Percentiles rank a stretch among this genome's conserved stretches.
These are phyloP conservation scores for Cariama cristata DNA, from an alignment of 2,113 vertebrate species.

Conservation along the genomic window DNA sequence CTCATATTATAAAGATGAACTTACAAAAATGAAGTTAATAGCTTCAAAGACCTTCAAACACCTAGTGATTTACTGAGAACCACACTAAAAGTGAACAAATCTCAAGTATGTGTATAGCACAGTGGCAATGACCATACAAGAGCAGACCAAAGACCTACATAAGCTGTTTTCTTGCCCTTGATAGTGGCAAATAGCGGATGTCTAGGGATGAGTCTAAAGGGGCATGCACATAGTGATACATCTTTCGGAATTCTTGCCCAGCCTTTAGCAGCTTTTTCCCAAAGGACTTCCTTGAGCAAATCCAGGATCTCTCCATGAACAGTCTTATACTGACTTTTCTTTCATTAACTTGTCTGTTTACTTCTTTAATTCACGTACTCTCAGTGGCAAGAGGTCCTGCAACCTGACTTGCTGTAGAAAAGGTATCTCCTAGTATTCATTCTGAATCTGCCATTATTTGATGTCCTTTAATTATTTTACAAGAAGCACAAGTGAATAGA, in stretches of 20 bases:
- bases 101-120: neutral
- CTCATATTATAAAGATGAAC: neutral
- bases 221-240: neutral
- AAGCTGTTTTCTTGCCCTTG: neutral
- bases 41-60: neutral
- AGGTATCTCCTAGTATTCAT: neutral
- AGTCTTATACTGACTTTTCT: neutral
- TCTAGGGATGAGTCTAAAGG: neutral
- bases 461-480: neutral
- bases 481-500: neutral
- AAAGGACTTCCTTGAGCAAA: neutral
- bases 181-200: neutral
- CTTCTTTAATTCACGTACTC: neutral
- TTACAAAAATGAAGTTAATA: neutral
- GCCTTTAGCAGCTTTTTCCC: neutral
- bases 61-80: neutral
- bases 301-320: rapidly evolving
- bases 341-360: neutral
- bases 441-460: neutral
- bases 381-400: neutral
- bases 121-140: neutral
- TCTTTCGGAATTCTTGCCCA: neutral
- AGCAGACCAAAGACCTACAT: neutral
- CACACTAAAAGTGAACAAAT: neutral
- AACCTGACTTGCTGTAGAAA: neutral